Conservation (phyloP, 2,113 vertebrate species). For the Alces alces region DNA sequence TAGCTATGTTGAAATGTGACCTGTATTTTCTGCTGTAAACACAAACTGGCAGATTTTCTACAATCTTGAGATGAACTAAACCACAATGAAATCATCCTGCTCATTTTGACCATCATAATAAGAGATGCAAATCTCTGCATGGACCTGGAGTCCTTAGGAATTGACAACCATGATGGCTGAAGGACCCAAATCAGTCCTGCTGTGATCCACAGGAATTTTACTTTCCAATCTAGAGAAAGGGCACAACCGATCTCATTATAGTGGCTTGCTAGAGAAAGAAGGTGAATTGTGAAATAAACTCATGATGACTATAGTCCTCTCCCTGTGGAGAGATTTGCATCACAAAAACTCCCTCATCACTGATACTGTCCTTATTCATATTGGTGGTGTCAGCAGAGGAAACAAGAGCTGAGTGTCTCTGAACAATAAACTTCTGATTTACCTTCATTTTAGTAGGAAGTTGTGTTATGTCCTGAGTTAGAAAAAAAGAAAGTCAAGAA, state of each 20-base stretch:
- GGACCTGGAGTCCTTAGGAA: neutral
- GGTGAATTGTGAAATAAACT: constrained; percentile 1
- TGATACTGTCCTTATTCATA: neutral
- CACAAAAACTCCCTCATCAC: neutral
- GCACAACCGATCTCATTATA: neutral
- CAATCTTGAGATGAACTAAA: neutral
- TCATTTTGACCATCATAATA: neutral
- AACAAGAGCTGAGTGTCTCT: neutral
- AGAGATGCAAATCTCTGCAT: neutral
- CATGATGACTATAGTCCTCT: neutral
- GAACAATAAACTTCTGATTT: constrained; percentile 15
- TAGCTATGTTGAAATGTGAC: neutral
- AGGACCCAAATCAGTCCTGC: neutral
- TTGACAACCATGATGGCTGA: neutral
- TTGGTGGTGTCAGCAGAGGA: neutral
- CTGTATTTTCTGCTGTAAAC: neutral
- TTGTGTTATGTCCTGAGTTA: neutral
- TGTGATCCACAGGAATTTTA: neutral
- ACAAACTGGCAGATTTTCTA: neutral
- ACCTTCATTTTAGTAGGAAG: neutral
- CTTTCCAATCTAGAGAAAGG: neutral
- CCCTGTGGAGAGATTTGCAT: constrained; percentile 8
- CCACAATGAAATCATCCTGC: neutral
- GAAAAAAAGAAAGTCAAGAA: neutral
- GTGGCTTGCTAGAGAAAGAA: neutral